Evolutionary conservation across 2,797 vertebrate genomes (phyloP), one percentile per base, ranked within the genome.

Genomic region (Syngnathus rostellatus): DNA sequence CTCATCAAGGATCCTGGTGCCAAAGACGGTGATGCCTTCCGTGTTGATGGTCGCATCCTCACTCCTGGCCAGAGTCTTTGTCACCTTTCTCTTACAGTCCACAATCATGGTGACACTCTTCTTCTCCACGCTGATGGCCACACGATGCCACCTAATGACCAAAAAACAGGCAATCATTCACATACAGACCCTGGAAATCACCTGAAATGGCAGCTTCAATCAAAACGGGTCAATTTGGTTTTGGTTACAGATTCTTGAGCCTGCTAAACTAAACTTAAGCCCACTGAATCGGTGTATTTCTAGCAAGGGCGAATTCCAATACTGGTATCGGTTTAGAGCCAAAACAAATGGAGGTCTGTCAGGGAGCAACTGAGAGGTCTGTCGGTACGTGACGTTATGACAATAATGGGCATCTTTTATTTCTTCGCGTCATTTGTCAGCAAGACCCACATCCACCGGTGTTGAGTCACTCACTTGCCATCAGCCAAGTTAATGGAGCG

Each of bases 81-180:
- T 92, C 65, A 92, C 70, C 86, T 95, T 98, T 89, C 95, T 97
- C 80, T 95, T 98, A 89, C 97, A 99, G 82, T 99, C 97, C 74
- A 98, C 91, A 75, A 98, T 94, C 89, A 99, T 94, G 58, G 95
- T 98, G 81, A 97, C 92, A 1, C 83, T 94, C 82, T 96, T 96
- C 89, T 94, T 95, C 81, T 99, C 95, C 74, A 99, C 93, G 1
- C 97, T 99, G 80, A 99, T 93, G 31, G 95, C 97, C 6, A 99
- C 92, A 41, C 97, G 94, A 81, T 99, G 97, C 97, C 97, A 99
- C 85, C 97, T 99, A 58, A 58, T 37, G 73, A 66, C 65, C 48
- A 62, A 57, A 17, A 75, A 3, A 64, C 37, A n/a, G 40, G 40
- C 12, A 61, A 64, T 41, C 6, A 61, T n/a, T n/a, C 11, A 3